Conservation (phyloP, 2,113 vertebrate genomes). For the Strigops habroptila region DNA sequence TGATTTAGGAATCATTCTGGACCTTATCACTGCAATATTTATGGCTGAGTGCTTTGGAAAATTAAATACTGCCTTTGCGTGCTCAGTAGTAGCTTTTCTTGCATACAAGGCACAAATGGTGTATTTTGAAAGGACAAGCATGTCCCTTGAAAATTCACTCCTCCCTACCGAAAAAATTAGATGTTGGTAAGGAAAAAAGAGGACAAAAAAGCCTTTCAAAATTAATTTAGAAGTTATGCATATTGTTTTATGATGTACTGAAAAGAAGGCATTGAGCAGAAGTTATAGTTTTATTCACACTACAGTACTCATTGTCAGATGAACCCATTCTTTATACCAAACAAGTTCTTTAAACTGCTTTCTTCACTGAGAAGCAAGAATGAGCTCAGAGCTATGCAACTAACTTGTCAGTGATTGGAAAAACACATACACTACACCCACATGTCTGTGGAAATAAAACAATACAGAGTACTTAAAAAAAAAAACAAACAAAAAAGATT, state of each 20-base stretch:
- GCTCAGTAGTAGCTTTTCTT: not conserved
- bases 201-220: not conserved
- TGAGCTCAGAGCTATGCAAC: not conserved
- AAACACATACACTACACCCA: not conserved
- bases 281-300: not conserved
- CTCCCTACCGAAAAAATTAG: not conserved
- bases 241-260: not conserved
- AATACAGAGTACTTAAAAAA: not conserved
- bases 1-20: slow-evolving; percentile 29
- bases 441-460: not conserved
- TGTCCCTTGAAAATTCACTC: not conserved
- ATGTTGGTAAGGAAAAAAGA: not conserved
- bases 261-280: not conserved
- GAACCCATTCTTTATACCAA: not conserved
- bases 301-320: not conserved
- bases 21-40: slow-evolving; percentile 8
- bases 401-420: not conserved
- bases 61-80: not conserved
- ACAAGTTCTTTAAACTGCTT: not conserved
- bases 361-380: not conserved
- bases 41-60: slow-evolving; percentile 20
- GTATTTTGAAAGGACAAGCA: not conserved
- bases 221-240: not conserved
- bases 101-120: not conserved
- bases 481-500: not conserved